Conservation (phyloP, 2,797 vertebrate genomes). For the Sebastes vulpes region DNA sequence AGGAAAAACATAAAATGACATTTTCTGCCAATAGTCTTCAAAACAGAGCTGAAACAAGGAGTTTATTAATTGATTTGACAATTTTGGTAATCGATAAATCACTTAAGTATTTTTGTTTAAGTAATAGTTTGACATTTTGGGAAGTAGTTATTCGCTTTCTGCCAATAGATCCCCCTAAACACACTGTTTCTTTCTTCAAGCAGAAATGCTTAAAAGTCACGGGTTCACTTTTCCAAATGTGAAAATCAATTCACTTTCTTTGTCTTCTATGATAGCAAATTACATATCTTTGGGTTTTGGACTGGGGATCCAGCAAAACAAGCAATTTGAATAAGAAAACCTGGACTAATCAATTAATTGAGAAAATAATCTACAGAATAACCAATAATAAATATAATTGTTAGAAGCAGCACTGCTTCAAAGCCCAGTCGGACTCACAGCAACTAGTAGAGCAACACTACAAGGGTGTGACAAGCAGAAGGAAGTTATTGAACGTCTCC, state of each 20-base stretch:
- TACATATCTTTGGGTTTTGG: neutral
- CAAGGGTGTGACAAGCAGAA: neutral
- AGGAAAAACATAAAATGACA: no score
- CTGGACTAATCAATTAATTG: neutral
- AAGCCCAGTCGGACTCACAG: neutral
- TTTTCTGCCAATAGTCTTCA: no score
- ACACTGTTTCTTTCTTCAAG: neutral
- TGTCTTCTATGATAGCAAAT: no score
- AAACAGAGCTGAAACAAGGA: no score
- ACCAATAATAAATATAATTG: neutral
- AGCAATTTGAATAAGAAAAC: neutral
- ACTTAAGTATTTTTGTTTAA: no score
- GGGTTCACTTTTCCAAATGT: neutral
- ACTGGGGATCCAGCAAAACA: neutral
- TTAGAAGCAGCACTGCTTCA: neutral
- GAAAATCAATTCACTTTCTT: neutral
- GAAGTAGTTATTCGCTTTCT: neutral
- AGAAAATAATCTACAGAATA: neutral
- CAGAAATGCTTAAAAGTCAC: neutral
- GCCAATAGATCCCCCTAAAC: neutral
- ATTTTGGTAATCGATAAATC: no score
- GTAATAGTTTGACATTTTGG: no score
- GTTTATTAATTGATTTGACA: no score
- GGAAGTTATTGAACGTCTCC: conserved; percentile 23
- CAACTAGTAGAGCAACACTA: neutral